Evolutionary conservation across 2,113 vertebrate genomes (phyloP).

Genomic region (Dasypus novemcinctus): DNA sequence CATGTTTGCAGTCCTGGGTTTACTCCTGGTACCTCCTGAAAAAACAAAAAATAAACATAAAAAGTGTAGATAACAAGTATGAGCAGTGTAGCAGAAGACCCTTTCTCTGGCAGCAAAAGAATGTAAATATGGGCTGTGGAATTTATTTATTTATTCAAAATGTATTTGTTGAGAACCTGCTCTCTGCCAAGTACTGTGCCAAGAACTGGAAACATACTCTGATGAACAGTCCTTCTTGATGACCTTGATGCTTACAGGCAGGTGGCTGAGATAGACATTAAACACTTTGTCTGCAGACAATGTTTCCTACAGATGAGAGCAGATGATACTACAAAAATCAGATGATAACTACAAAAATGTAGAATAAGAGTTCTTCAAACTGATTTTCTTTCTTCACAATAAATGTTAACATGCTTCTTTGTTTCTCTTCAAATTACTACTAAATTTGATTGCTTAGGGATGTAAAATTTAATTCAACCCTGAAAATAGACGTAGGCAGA

Average conservation of each 20-base stretch:
- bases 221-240: not conserved
- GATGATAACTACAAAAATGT: not conserved
- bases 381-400: slow-evolving; percentile 6
- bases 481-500: not conserved
- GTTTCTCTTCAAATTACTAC: not conserved
- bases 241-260: not conserved
- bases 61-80: not conserved
- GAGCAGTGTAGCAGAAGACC: not conserved
- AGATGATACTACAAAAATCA: not conserved
- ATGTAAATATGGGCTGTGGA: not conserved
- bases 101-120: not conserved
- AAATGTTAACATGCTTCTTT: not conserved
- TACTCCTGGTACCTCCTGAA: too few species aligned
- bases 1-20: too few species aligned
- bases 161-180: not conserved
- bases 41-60: not conserved
- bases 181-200: not conserved
- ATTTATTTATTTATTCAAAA: not conserved
- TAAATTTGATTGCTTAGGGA: not conserved
- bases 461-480: not conserved
- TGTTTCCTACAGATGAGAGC: not conserved
- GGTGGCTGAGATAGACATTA: not conserved
- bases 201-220: not conserved
- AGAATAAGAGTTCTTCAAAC: not conserved
- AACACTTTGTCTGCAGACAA: not conserved